These are phyloP conservation scores for Oegoconia quadripuncta DNA, from an alignment of 2,888 invertebrate genomes.

Conservation along the genomic window DNA sequence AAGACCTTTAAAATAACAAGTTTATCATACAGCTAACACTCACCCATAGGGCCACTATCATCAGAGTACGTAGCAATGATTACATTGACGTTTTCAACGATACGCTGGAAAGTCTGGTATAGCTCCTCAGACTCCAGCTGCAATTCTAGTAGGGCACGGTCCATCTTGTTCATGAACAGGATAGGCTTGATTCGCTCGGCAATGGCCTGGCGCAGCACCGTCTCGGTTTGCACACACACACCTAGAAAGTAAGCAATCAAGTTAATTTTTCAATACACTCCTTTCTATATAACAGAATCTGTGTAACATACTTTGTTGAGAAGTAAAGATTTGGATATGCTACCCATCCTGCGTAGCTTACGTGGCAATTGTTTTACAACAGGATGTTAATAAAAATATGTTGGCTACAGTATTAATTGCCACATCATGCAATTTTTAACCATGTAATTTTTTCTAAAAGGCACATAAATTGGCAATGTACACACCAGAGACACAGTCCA, in stretches of 20 bases:
- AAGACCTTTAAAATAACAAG: not conserved
- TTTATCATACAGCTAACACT: slow-evolving; percentile 27
- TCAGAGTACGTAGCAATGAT: slow-evolving; percentile 99
- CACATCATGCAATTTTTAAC: too few species aligned
- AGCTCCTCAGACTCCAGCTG: slow-evolving; percentile 98
- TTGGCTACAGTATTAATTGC: too few species aligned
- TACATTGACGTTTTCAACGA: slow-evolving; percentile 99
- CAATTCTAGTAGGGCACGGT: slow-evolving; percentile 97
- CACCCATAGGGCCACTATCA: slow-evolving; percentile 97
- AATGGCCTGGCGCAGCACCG: slow-evolving; percentile 99
- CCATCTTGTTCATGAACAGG: slow-evolving; percentile 99
- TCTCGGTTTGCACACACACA: slow-evolving; percentile 99
- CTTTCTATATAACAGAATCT: too few species aligned
- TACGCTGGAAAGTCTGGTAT: slow-evolving; percentile 99
- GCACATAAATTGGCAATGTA: slow-evolving; percentile 19
- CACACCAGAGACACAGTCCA: slow-evolving; percentile 99
- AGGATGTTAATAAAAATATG: too few species aligned
- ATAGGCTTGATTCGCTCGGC: slow-evolving; percentile 99
- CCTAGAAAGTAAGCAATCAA: slow-evolving; percentile 74
- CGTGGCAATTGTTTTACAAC: too few species aligned
- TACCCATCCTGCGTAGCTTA: too few species aligned
- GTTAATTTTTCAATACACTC: not conserved
- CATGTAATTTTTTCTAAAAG: too few species aligned
- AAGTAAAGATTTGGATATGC: too few species aligned
- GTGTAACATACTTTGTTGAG: too few species aligned